These are phyloP conservation scores for Latrodectus elegans DNA, from an alignment of 2,888 invertebrate genomes.

Conservation along the genomic window DNA sequence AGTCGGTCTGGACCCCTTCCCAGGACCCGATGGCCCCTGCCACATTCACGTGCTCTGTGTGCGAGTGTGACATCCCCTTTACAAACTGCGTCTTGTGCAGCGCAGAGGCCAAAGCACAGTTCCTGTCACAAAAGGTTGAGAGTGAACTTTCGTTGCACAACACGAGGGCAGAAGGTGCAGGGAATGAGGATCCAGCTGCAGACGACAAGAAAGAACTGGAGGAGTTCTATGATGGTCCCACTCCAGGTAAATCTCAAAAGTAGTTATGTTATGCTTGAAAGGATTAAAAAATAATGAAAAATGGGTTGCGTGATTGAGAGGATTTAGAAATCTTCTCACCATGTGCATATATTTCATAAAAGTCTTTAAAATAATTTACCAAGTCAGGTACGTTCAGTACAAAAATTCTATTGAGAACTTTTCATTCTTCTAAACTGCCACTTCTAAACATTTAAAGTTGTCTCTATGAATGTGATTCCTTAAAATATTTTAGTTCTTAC, in stretches of 20 bases:
- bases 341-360: too few relatives aligned
- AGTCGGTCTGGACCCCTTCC: conserved; percentile 13
- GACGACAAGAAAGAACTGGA: conserved; percentile 58
- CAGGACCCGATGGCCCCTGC: conserved; percentile 22
- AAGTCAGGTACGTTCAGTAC: too few relatives aligned
- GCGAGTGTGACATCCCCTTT: conserved; percentile 46
- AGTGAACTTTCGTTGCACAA: not conserved
- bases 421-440: too few relatives aligned
- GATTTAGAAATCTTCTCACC: too few relatives aligned
- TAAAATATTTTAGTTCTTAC: too few relatives aligned
- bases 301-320: too few relatives aligned
- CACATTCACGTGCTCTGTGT: conserved; percentile 34
- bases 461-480: too few relatives aligned
- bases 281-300: too few relatives aligned
- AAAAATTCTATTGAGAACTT: too few relatives aligned
- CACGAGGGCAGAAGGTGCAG: not conserved
- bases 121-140: not conserved
- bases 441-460: too few relatives aligned
- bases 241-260: conserved; percentile 16
- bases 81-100: conserved; percentile 54
- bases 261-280: too few relatives aligned
- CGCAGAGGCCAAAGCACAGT: conserved; percentile 30
- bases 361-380: too few relatives aligned
- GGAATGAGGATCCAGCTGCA: not conserved
- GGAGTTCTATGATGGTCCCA: conserved; percentile 50